These are phyloP conservation scores for Cotesia congregata DNA, from an alignment of 2,888 invertebrate species.

Conservation along the genomic window DNA sequence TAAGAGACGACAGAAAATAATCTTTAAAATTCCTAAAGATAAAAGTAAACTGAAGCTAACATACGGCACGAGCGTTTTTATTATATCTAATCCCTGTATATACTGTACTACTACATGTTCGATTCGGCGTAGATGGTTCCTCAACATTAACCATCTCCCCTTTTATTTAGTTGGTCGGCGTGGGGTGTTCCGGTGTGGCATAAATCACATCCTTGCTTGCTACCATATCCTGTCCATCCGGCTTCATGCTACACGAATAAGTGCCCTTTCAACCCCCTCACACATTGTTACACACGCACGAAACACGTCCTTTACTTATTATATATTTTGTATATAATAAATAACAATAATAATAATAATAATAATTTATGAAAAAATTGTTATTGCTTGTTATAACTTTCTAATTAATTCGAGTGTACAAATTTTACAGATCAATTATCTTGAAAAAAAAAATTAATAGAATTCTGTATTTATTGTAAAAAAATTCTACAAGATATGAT, in stretches of 20 bases:
- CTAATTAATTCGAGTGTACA: too few relatives aligned
- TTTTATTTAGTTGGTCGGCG: conserved; percentile 49
- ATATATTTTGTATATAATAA: background rate
- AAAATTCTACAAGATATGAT: too few relatives aligned
- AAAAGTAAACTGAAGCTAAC: conserved; percentile 33
- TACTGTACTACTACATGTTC: background rate
- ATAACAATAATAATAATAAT: too few relatives aligned
- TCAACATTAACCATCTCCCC: conserved; percentile 50
- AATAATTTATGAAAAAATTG: too few relatives aligned
- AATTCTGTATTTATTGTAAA: too few relatives aligned
- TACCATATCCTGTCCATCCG: conserved; percentile 58
- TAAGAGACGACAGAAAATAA: conserved; percentile 14
- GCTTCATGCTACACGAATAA: conserved; percentile 50
- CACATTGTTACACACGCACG: conserved; percentile 31
- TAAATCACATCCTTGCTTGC: conserved; percentile 65
- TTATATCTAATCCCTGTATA: too few relatives aligned
- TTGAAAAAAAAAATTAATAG: too few relatives aligned
- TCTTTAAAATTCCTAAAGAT: conserved; percentile 33
- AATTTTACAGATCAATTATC: too few relatives aligned
- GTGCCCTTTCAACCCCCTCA: conserved; percentile 40
- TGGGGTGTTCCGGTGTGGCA: conserved; percentile 62
- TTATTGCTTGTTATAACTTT: too few relatives aligned
- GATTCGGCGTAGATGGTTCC: conserved; percentile 48
- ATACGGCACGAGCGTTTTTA: conserved; percentile 42
- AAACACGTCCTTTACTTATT: background rate